Conservation (phyloP, 2,113 vertebrate genomes). For the Thinocorus orbignyianus region DNA sequence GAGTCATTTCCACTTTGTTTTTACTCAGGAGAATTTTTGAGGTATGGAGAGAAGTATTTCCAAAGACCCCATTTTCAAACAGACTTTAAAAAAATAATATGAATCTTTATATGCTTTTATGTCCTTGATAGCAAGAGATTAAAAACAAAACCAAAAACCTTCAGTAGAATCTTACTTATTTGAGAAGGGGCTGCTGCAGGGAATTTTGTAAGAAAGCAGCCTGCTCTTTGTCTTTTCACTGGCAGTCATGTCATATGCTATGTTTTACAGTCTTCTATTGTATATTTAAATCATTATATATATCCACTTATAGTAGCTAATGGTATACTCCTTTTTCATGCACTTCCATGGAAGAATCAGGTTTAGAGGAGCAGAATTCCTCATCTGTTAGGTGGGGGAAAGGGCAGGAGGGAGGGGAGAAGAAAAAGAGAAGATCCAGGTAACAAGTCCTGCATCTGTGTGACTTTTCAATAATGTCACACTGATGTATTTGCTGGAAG, state of each 20-base stretch:
- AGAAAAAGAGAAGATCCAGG: not conserved
- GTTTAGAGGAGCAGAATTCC: not conserved
- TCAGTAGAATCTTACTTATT: not conserved
- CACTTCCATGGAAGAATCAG: not conserved
- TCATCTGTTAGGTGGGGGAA: fast-evolving
- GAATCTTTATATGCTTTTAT: not conserved
- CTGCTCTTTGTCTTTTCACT: not conserved
- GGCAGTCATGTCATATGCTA: not conserved
- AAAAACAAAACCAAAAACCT: not conserved
- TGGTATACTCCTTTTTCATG: not conserved
- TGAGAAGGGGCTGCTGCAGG: not conserved
- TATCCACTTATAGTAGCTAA: not conserved
- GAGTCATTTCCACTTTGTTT: not conserved
- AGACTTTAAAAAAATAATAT: not conserved
- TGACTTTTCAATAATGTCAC: not conserved
- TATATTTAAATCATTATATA: not conserved
- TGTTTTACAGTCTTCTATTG: not conserved
- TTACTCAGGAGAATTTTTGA: not conserved
- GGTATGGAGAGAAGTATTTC: not conserved
- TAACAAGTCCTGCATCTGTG: not conserved
- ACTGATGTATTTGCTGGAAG: not conserved
- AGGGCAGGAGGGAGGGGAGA: not conserved
- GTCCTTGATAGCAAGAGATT: not conserved
- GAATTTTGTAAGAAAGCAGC: not conserved
- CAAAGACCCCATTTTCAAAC: not conserved